Evolutionary conservation across 2,888 invertebrate genomes (phyloP), one percentile per base, ranked within the genome.

Genomic region (Phymatocera aterrima): DNA sequence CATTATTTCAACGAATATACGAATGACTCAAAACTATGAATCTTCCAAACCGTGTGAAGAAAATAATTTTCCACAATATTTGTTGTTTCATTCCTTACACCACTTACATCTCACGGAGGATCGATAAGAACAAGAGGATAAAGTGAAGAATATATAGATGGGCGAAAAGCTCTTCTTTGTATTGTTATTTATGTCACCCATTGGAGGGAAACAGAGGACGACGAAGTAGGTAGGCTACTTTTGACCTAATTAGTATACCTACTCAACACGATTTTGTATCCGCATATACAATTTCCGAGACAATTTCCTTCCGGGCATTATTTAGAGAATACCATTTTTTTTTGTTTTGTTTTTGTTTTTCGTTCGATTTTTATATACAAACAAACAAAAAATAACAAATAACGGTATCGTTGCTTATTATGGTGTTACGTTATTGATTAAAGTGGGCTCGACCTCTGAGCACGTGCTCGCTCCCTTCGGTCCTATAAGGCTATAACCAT

Each of bases 391-490:
- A 68, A 46, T 24, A 40, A 43, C 43, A n/a, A 34, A 48, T 34
- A 15, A 31, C 12, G 18, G 72, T 34, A 43, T 72, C 72, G 48
- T 31, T 51, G 34, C 31, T 72, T 68, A n/a, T n/a, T n/a, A 68
- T 43, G 28, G 68, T 68, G 68, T 68, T 72, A 72, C 72, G 48
- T 72, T 72, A 72, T 72, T 72, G 72, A 72, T 72, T 72, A 72
- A 72, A 72, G 72, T 72, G 72, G 72, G 72, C 72, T 72, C 72
- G 72, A 72, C 72, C 72, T 51, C 72, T 43, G 31, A 72, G 72
- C 72, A 72, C 72, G 72, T 72, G 72, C 72, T 72, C 48, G 51
- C 72, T 72, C 51, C 72, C 72, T 72, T 72, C 72, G 51, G 72
- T 51, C 72, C 72, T 51, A 72, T n/a, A n/a, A n/a, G n/a, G n/a